Percentiles rank a stretch among this genome's conserved stretches.
Conservation (phyloP, 2,113 vertebrate species). For the Bettongia penicillata region DNA sequence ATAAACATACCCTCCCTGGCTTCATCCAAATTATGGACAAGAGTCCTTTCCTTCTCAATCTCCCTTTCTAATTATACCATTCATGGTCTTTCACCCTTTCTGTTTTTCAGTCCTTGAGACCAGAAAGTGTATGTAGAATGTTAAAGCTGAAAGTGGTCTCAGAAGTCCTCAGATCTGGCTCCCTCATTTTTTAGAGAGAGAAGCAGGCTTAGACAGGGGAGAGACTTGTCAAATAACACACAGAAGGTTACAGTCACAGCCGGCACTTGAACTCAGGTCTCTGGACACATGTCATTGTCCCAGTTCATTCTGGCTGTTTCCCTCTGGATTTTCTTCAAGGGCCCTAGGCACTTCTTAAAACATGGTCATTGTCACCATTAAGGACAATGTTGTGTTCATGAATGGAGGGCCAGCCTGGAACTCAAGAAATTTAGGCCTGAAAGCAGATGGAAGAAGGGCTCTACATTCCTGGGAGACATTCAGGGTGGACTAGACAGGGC, state of each 20-base stretch:
- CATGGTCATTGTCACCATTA: neutral
- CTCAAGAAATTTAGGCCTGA: neutral
- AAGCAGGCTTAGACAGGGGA: neutral
- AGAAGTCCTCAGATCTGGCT: neutral
- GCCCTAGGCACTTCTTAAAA: conserved; percentile 33
- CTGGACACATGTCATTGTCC: neutral
- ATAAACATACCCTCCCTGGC: neutral
- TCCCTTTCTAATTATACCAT: neutral
- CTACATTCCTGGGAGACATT: neutral
- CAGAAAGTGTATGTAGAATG: neutral
- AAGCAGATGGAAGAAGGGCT: neutral
- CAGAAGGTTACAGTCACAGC: neutral
- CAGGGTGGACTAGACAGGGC: too few relatives aligned
- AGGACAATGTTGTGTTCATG: neutral
- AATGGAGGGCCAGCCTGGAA: conserved; percentile 14
- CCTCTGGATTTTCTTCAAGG: conserved; percentile 23
- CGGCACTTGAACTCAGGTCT: neutral
- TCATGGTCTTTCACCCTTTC: neutral
- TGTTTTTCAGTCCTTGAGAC: neutral
- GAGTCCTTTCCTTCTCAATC: neutral
- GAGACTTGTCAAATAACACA: neutral
- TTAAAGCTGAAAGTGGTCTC: neutral
- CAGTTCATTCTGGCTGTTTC: neutral
- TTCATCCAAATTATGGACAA: neutral
- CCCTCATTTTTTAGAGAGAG: neutral